Evolutionary conservation across 2,113 vertebrate genomes (phyloP), one percentile per base, ranked within the genome.

Genomic region (Sander vitreus): DNA sequence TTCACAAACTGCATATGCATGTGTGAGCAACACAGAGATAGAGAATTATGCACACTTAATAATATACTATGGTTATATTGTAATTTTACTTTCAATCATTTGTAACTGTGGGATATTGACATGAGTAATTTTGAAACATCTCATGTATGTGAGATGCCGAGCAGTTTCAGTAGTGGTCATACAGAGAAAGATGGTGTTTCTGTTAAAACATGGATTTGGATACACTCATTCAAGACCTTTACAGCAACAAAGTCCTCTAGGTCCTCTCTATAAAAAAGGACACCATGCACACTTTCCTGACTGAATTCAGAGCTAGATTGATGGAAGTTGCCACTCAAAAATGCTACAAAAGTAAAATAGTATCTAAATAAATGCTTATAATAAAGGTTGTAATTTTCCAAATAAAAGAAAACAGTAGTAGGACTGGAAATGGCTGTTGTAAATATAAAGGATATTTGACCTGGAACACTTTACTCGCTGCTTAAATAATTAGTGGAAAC

Each of bases 401-500:
- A 64, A 62, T 45, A 6, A 47, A 30, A 73, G 6, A 25, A 45
- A 67, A 53, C 21, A 51, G 57, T 13, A 54, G 15, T 4, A 73
- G 53, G 39, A 8, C 0, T 54, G 45, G 15, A 73, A 45, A 48
- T 62, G 10, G 19, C 25, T 57, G 51, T 16, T 25, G 45, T 18
- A 74, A 75, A 67, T 65, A 54, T 72, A 48, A 76, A 36, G 18
- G 19, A 67, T 54, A 69, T 73, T 69, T 71, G 43, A 83, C 78
- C 78, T 80, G 63, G 43, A 91, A 81, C 53, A 55, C 16, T 81
- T 84, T 33, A 82, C 72, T 76, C 53, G 59, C 43, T 63, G 30
- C 39, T 62, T 67, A 47, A 83, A 88, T 81, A 53, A 83, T 88
- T 79, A 54, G 65, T 80, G 84, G 66, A 83, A 86, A 84, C 55